Conservation (phyloP, 2,113 vertebrate species). For the Ramphastos sulfuratus region DNA sequence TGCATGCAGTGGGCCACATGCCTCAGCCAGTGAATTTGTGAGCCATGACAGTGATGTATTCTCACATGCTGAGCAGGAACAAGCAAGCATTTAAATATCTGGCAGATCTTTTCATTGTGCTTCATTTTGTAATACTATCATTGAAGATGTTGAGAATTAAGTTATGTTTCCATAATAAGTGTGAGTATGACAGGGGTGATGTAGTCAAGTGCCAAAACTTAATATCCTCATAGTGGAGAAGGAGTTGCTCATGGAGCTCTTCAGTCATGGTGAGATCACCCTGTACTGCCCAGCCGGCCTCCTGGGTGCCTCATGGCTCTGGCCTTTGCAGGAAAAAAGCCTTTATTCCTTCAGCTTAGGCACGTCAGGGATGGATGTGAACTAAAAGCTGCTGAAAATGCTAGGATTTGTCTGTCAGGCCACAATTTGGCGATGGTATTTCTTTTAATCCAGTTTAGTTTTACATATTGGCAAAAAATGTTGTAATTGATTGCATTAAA, state of each 20-base stretch:
- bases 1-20: accelerated
- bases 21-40: accelerated
- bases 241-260: not conserved
- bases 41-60: accelerated
- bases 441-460: slow-evolving; percentile 61
- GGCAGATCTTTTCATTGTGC: not conserved
- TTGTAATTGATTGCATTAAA: slow-evolving; percentile 64
- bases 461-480: slow-evolving; percentile 49
- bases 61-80: not conserved
- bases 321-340: not conserved
- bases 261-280: not conserved
- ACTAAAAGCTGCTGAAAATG: slow-evolving; percentile 37
- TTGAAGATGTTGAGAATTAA: slow-evolving; percentile 5
- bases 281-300: accelerated
- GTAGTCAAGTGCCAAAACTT: slow-evolving; percentile 12
- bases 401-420: slow-evolving; percentile 47
- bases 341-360: slow-evolving; percentile 33
- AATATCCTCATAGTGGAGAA: not conserved
- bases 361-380: not conserved
- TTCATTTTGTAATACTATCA: not conserved
- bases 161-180: not conserved
- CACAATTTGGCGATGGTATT: slow-evolving; percentile 39
- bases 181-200: not conserved
- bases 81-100: not conserved
- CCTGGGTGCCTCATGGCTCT: accelerated